A percentile compares a stretch with the other conserved stretches of the same genome.
Evolutionary conservation across 2,797 vertebrate genomes (phyloP).

Genomic region (Bradypus variegatus): DNA sequence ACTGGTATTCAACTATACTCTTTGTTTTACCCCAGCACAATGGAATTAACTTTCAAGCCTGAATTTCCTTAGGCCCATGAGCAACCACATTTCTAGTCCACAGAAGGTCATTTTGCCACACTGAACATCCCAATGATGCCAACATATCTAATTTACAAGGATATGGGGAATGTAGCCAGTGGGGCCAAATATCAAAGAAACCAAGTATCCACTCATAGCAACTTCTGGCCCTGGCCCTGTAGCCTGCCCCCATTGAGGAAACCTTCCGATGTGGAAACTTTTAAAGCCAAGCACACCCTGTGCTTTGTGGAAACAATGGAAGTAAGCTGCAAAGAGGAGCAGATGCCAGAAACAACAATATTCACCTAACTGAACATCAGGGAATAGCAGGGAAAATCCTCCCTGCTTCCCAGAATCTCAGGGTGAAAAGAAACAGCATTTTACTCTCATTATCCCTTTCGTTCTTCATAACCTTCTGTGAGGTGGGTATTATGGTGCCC

Average conservation of each 20-base stretch:
- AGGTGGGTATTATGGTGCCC: background rate
- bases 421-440: background rate
- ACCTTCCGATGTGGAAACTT: background rate
- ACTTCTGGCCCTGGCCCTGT: background rate
- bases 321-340: background rate
- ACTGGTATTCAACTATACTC: background rate
- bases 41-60: background rate
- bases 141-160: background rate
- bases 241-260: background rate
- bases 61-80: background rate
- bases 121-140: background rate
- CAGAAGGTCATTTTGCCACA: conserved; percentile 2
- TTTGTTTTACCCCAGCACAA: background rate
- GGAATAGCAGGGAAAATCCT: background rate
- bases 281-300: background rate
- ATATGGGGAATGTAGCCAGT: background rate
- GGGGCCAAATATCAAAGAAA: conserved; percentile 1
- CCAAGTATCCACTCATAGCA: background rate
- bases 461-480: background rate
- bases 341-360: background rate
- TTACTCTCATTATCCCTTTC: background rate
- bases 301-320: background rate
- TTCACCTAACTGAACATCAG: background rate
- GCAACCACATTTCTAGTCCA: background rate
- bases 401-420: background rate